Evolutionary conservation across 2,797 vertebrate species (phyloP), one percentile per base, ranked within the genome.

Genomic region (Aplochiton taeniatus): DNA sequence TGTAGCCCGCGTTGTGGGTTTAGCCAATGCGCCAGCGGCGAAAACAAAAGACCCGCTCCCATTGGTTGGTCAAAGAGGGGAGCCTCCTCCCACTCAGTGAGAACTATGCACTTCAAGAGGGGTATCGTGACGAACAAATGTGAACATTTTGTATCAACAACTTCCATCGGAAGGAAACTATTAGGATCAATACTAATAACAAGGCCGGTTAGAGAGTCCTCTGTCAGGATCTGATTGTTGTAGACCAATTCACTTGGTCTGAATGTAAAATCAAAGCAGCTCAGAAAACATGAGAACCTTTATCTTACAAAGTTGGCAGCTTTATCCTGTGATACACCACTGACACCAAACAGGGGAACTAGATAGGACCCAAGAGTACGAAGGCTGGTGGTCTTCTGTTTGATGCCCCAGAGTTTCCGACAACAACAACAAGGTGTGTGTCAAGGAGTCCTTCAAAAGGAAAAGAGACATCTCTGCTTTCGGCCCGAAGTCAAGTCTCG

Each of bases 51-150:
- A 60, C 66, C 56, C 43, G 70, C 66, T 58, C 57, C 11, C 45
- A 58, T 58, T 61, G 60, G 60, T 49, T 58, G 60, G 43, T n/a
- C 4, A 43, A 76, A 58, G 17, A 59, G 71, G 61, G 73, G 80
- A 14, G 19, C 58, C 65, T 77, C 74, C 76, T 78, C 71, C 65
- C 4, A 7, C 71, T 19, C 10, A 4, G 55, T 46, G 71, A 77
- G 87, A 84, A 75, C 83, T 88, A 88, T 88, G 85, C 89, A 89
- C 86, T 83, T 78, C 74, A 61, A 17, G 0, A 14, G 46, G 19
- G 62, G 76, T 73, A 77, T 78, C 84, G 85, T 54, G 61, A 68
- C 61, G 70, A 76, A 73, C 70, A 79, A 82, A 84, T 84, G 82
- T 83, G 81, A 88, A 79, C 63, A 54, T 42, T 57, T 62, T 77